A percentile compares a stretch with the other conserved stretches of the same genome.
Evolutionary conservation across 1,140 invertebrate species (phyloP).

Genomic region (Phortica variegata): DNA sequence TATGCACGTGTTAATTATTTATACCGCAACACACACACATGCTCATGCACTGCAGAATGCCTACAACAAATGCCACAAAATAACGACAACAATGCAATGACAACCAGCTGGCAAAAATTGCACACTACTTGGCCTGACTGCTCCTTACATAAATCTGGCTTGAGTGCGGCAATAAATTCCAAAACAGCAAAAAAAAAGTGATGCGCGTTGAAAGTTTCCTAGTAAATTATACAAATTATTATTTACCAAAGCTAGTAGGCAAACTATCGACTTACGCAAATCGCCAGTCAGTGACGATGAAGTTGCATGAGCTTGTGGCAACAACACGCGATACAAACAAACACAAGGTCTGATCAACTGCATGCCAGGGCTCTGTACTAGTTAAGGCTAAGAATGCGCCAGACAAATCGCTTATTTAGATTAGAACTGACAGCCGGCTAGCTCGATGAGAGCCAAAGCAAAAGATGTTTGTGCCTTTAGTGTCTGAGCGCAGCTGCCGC

Average conservation of each 20-base stretch:
- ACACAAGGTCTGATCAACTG: constrained; percentile 2
- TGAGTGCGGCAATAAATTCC: constrained; percentile 29
- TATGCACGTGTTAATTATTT: constrained; percentile 50
- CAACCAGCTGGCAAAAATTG: neutral
- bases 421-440: constrained; percentile 35
- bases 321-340: constrained; percentile 7
- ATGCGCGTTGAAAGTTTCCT: neutral
- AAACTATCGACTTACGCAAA: too few relatives aligned
- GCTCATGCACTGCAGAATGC: neutral
- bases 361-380: constrained; percentile 6
- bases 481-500: too few relatives aligned
- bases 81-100: constrained; percentile 11
- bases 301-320: too few relatives aligned
- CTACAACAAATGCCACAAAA: neutral
- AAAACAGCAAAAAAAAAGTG: too few relatives aligned
- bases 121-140: too few relatives aligned
- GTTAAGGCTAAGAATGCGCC: constrained; percentile 29
- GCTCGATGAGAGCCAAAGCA: too few relatives aligned
- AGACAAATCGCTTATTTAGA: constrained; percentile 49
- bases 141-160: too few relatives aligned
- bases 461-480: too few relatives aligned
- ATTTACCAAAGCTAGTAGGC: constrained; percentile 20
- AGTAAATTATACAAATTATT: constrained; percentile 53
- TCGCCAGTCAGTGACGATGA: too few relatives aligned
- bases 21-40: constrained; percentile 13